Evolutionary conservation across 2,888 invertebrate species (phyloP), one percentile per base, ranked within the genome.

Genomic region (Apeira syringaria): DNA sequence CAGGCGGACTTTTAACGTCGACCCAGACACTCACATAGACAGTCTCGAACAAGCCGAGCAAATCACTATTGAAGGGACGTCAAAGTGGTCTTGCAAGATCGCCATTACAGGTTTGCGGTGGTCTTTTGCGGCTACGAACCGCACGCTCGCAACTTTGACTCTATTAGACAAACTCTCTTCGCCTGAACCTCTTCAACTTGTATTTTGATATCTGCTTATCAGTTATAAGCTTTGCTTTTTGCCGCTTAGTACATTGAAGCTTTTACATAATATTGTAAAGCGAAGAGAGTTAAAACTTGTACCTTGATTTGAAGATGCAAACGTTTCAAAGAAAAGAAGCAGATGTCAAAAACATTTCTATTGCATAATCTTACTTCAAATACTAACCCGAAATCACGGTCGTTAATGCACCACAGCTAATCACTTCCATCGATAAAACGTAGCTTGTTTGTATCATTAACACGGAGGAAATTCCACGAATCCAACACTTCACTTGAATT

Each of bases 1-100:
- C 87, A 98, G 98, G 95, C 96, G 96, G 92, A 97, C 97, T 91
- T 97, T 97, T 95, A 94, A 94, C 94, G 96, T 97, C 94, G 97
- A 97, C 92, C 96, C 97, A 91, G 97, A 97, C 92, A 97, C 97
- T 92, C 98, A 98, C 94, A 96, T 97, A 92, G 97, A 97, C 94
- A 96, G 96, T 91, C 94, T 98, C 92, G 97, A 98, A 92, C 97
- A 98, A 92, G 97, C 98, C 85, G 97, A 98, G 93, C 96, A 95
- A 92, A 95, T 97, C 92, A 98, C 98, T 91, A 96, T 98, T 90
- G 98, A 98, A 92, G 98, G 98, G 91, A 98, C 98, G 80, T 98
- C 98, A 90, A 98, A 98, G 93, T 98, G 98, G 98, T 98, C 98
- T 91, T 98, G 98, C 95, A 98, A 98, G 95, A 97, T 98, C 93